Base-by-base conservation (phyloP, 1,140 invertebrate genomes). In the Bradysia coprophila region DNA sequence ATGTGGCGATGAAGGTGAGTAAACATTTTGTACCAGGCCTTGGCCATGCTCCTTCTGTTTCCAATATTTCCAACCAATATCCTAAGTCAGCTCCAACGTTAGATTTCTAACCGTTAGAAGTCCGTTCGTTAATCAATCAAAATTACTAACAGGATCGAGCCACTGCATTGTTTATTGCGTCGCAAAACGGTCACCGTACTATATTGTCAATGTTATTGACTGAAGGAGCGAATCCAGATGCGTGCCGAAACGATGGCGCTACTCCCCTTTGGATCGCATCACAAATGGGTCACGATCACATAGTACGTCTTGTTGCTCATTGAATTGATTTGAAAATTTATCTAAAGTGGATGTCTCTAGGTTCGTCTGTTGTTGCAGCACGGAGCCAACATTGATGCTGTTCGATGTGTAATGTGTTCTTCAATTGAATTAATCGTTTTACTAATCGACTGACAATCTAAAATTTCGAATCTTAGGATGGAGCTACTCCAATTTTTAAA, bases 201-300 rank as follows among this genome's bases (percentile, higher is more conserved):
- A 77, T 86, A 43, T 63, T 83, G 18, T 62, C 72, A 15, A 64
- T 76, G 46, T 65, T 92, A 15, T 54, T 90, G 37, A 61, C 69
- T 18, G 71, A 72, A 21, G 78, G 78, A 43, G 84, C 81, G 4
- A 64, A 71, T 44, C 69, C 75, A 23, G 82, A 91, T 56, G 62
- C 66, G 1, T 64, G 71, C 44, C 67, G 85, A 46, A 72, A 69
- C 37, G 90, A 94, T 64, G 77, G 83, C 43, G 85, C 88, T 41
- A 84, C 85, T 10, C 78, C 90, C 23, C 69, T 95, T 32, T 94
- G 88, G 87, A 93, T 95, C 51, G 81, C 88, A 3, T 73, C 85
- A 33, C 91, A 95, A 72, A 90, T 91, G 78, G 89, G 89, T 10
- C 84, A 90, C 61, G 76, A 79, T 56, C 72, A 78, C 50, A 76